phyloP scores from a whole-genome alignment of 2,113 vertebrate genomes.

The Urocitellus parryii region DNA sequence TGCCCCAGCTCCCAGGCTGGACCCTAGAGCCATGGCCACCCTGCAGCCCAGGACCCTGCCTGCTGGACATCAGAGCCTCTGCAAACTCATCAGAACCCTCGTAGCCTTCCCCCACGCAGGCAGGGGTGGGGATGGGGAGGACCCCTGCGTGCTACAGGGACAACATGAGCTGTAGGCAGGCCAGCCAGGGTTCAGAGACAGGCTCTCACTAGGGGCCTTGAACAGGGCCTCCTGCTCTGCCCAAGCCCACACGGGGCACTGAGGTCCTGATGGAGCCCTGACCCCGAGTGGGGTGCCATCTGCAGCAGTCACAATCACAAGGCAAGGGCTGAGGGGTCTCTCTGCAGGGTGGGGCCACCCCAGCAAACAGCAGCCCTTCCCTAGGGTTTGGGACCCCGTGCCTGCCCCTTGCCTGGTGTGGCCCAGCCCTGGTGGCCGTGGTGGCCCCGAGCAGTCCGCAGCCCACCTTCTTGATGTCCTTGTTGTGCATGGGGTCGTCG shows the following conservation, averaged over 20 bases:
- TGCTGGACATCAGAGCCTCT: neutral
- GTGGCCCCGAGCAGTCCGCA: neutral
- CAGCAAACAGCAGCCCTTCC: accelerated
- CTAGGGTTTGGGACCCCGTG: too few relatives aligned
- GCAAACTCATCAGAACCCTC: neutral
- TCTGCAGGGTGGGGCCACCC: neutral
- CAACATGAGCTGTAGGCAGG: neutral
- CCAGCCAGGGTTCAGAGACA: accelerated
- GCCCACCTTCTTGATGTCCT: slow-evolving; percentile 96
- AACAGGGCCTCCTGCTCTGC: neutral
- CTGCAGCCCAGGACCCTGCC: too few relatives aligned
- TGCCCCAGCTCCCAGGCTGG: accelerated
- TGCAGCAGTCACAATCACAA: accelerated
- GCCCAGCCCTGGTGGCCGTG: accelerated
- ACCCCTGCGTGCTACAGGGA: neutral
- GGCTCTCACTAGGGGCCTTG: neutral
- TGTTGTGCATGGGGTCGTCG: slow-evolving; percentile 97
- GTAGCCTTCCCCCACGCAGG: too few relatives aligned
- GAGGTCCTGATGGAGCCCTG: accelerated
- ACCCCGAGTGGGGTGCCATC: accelerated
- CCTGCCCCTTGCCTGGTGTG: accelerated
- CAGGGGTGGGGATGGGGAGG: neutral
- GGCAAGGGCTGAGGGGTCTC: too few relatives aligned
- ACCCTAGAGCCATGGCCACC: accelerated
- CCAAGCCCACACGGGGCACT: neutral